Evolutionary conservation across 64 coral and sea anemone genomes (phyloP), one percentile per base, ranked within the genome.

Genomic region (Montipora capricornis): DNA sequence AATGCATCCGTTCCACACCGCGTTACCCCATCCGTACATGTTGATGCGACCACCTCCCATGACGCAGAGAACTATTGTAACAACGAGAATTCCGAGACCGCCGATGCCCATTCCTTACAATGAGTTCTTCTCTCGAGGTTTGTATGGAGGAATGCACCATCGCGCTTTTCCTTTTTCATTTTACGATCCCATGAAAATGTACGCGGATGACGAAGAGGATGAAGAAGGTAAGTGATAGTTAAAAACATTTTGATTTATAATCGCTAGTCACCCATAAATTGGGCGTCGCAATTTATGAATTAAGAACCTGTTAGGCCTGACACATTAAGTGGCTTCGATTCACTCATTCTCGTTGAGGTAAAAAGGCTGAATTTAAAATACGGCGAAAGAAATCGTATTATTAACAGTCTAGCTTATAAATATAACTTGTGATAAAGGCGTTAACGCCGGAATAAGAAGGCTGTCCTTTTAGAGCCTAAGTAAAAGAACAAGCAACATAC

Each of bases 1-100:
- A 80, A 89, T 92, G 60, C 92, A 78, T 5, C 98, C 98, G n/a
- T 22, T 83, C 0, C 89, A 95, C 15, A 53, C 90, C 53, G 53
- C 53, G 10, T 80, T 92, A 12, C 73, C 77, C 20, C 20, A 86
- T 68, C 95, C 98, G 3, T 96, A 94, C 44, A 96, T 99, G 92
- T 92, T 96, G 49, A 99, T 99, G 89, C 86, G 92, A 75, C 98
- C 98, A 6, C 92, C 95, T 5, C 98, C 98, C 2, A 93, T 99
- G 94, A 99, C 98, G 17, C 98, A 99, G 81, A 92, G 93, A 90
- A 99, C 98, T 0, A 95, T 99, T 8, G 98, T 99, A 1, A 99
- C 98, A 17, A 99, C 98, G 16, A 95, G 96, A 80, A 99, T 99
- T 62, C 98, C 98, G 12, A 74, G 98, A 17, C 95, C 98, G 3